Evolutionary conservation across 1,140 invertebrate species (phyloP), one percentile per base, ranked within the genome.

Genomic region (Euura saliciscinereae): DNA sequence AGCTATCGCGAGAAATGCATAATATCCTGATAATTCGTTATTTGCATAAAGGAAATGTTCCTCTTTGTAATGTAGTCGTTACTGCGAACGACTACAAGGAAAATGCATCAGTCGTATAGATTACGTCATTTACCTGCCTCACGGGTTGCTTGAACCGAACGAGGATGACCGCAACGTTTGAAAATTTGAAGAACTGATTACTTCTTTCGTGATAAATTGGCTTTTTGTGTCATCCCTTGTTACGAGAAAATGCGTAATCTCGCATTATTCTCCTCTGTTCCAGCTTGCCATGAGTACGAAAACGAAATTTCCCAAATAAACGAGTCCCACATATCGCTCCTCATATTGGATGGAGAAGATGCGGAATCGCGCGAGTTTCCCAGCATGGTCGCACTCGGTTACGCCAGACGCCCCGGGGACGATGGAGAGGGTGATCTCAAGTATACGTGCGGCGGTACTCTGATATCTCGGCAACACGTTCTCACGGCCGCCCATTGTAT

Each of bases 401-500:
- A 85, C 45, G 51, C 51, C 8, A 44, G 74, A 6, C 71, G 78
- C 2, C 28, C 67, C 2, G 66, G 77, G 4, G 68, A 78, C 2
- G 5, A 77, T 2, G 66, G 73, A 3, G 68, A 65, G 7, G 68
- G 71, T 43, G 6, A 45, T 0, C 79, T 84, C 2, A 88, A 88
- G 65, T 92, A 92, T 76, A 87, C 87, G 43, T 97, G 96, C 80
- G 95, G 95, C 0, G 95, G 95, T 1, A 95, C 94, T 0, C 85
- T 97, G 68, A 91, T 97, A 6, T 91, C 91, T 0, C 85, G 90
- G 2, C 83, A 88, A 45, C 94, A 94, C 88, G 90, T 97, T 0
- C 84, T 97, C 45, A 97, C 95, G 0, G 95, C 95, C 0, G 95
- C 95, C 0, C 95, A 97, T 82, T 97, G 96, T 82, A 91, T 92